phyloP scores from a whole-genome alignment of 1,140 invertebrate species.

The Rhysida immarginata region DNA sequence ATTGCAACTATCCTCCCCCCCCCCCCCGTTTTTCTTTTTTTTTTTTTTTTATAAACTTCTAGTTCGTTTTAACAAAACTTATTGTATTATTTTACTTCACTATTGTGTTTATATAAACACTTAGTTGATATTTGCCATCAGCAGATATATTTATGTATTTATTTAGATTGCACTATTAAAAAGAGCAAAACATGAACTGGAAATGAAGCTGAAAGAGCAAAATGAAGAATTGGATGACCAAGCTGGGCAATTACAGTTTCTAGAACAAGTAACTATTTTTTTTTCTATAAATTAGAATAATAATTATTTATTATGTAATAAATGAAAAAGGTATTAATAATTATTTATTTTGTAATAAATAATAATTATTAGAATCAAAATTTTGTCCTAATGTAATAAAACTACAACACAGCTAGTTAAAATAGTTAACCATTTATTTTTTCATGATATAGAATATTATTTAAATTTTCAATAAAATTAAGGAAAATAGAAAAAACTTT shows the following conservation, averaged over 20 bases:
- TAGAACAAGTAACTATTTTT: conserved; percentile 64
- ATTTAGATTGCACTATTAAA: conserved; percentile 47
- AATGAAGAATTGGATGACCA: conserved; percentile 90
- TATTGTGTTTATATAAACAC: too few species aligned
- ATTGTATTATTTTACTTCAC: too few species aligned
- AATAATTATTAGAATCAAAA: not conserved
- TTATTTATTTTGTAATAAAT: not conserved
- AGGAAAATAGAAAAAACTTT: too few species aligned
- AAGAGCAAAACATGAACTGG: conserved; percentile 70
- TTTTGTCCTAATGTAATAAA: not conserved
- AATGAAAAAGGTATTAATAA: not conserved
- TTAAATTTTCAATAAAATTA: too few species aligned
- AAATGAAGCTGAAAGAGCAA: conserved; percentile 71
- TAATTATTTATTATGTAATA: not conserved
- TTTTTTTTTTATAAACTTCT: too few species aligned
- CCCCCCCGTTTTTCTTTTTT: too few species aligned
- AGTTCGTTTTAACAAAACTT: too few species aligned
- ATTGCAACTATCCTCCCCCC: too few species aligned
- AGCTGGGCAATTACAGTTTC: conserved; percentile 52
- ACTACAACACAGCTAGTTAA: not conserved
- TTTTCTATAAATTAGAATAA: too few species aligned
- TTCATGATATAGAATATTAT: not conserved
- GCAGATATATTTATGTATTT: too few species aligned
- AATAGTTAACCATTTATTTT: not conserved
- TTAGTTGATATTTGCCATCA: too few species aligned